Conservation (phyloP, 1,140 invertebrate genomes). For the Bemisia tabaci region DNA sequence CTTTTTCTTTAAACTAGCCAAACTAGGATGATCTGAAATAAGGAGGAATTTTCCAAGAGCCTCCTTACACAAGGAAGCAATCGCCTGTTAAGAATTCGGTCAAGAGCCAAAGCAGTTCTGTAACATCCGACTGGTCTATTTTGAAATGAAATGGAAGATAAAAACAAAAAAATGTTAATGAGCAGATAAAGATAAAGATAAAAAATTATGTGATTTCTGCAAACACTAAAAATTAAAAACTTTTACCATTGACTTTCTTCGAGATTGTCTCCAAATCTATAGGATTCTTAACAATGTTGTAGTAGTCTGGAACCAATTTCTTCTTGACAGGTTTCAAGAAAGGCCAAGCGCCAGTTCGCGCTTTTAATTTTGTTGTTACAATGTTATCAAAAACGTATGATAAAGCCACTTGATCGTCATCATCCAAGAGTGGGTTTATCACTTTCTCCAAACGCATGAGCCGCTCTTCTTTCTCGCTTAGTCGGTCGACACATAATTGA, state of each 20-base stretch:
- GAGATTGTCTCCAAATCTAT: conserved; percentile 90
- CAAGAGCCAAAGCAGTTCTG: too few species aligned
- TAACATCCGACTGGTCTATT: too few species aligned
- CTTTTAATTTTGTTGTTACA: conserved; percentile 64
- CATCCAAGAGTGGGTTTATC: conserved; percentile 95
- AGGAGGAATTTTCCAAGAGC: too few species aligned
- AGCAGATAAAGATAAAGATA: too few species aligned
- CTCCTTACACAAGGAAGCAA: too few species aligned
- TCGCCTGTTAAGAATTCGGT: too few species aligned
- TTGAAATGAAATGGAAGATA: too few species aligned
- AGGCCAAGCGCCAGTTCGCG: conserved; percentile 79
- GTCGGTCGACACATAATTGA: conserved; percentile 64
- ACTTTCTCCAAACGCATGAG: conserved; percentile 93
- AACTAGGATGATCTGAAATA: too few species aligned
- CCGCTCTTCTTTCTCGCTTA: conserved; percentile 85
- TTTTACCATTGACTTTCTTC: conserved; percentile 64
- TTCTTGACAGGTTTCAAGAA: conserved; percentile 94
- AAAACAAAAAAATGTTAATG: too few species aligned
- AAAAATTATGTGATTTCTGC: too few species aligned
- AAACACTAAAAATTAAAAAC: too few species aligned
- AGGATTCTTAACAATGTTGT: conserved; percentile 79
- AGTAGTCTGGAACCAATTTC: conserved; percentile 88
- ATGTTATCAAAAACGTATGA: conserved; percentile 90
- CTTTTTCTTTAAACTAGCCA: too few species aligned
- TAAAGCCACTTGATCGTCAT: conserved; percentile 90